Percentiles rank a stretch among this genome's conserved stretches.
Evolutionary conservation across 2,888 invertebrate genomes (phyloP).

Genomic region (Zaprionus obscuricornis): DNA sequence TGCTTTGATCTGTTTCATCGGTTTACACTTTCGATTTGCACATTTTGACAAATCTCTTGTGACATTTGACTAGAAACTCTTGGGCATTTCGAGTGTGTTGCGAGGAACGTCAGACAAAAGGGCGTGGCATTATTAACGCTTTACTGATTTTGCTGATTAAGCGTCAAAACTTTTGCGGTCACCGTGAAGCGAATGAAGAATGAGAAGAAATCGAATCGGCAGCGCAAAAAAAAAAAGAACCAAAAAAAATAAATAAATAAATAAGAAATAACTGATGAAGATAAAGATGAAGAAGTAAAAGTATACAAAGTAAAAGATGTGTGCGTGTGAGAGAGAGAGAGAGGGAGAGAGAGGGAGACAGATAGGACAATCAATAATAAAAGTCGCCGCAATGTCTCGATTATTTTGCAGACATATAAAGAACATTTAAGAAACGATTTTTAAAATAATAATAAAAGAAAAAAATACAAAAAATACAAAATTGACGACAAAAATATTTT

Average conservation of each 20-base stretch:
- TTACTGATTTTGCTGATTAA: conserved; percentile 64
- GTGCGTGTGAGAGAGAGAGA: not conserved
- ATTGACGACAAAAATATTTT: no score
- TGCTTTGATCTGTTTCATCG: no score
- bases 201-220: not conserved
- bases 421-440: no score
- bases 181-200: not conserved
- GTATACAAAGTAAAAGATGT: no score
- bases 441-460: no score
- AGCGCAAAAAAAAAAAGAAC: not conserved
- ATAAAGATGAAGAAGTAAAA: not conserved
- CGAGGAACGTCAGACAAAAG: conserved; percentile 47
- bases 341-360: not conserved
- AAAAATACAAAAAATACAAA: no score
- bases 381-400: conserved; percentile 50
- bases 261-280: not conserved
- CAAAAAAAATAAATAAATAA: conserved; percentile 15
- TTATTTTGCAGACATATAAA: conserved; percentile 4
- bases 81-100: conserved; percentile 6
- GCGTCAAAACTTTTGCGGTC: conserved; percentile 66
- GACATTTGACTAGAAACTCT: conserved; percentile 54
- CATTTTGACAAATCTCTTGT: conserved; percentile 63
- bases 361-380: conserved; percentile 2
- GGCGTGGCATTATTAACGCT: conserved; percentile 71
- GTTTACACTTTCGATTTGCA: conserved; percentile 42